Base-by-base conservation (phyloP, 2,113 vertebrate genomes). In the Neolamprologus sp. region DNA sequence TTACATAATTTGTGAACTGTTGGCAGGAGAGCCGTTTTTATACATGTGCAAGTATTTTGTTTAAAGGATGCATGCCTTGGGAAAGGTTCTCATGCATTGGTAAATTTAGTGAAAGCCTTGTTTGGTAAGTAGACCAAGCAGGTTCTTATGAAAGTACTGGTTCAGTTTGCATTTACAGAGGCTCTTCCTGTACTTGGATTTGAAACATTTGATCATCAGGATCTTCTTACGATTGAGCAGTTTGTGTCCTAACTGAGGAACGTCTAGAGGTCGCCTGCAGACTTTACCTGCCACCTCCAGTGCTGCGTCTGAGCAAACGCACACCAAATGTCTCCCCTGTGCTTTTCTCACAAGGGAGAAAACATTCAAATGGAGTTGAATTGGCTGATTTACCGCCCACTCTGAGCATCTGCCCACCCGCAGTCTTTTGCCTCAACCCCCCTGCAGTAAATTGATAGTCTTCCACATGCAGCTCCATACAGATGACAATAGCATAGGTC, bases 401-500 rank as follows among this genome's bases (percentile, higher is more conserved):
- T 80, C 58, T 53, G 53, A 92, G 89, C 85, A 83, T 92, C 80
- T 95, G 92, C 92, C 88, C 92, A 93, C 92, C 91, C 94, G 86
- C 58, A 16, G 16, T 80, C 79, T 78, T 83, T 71, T 26, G 51
- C 80, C 45, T 73, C 23, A 63, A 33, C 28, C 17, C 42, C 71
- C 55, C 82, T 53, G n/a, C 84, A 84, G 93, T 93, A 94, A 96
- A 93, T 88, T 21, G 91, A 95, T 94, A 90, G 92, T 87, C 87
- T 94, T 92, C 85, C 55, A 68, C 90, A 63, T 88, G 85, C 49
- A 26, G 81, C 85, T 85, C 85, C 68, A 85, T 87, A 81, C 83
- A 82, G 88, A 94, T 93, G 94, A 95, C 93, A 96, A 94, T 95
- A 87, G 89, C 35, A 37, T 81, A 92, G 93, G 90, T 96, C 92